Evolutionary conservation across 2,888 invertebrate species (phyloP), one percentile per base, ranked within the genome.

Genomic region (Exephanes ischioxanthus): DNA sequence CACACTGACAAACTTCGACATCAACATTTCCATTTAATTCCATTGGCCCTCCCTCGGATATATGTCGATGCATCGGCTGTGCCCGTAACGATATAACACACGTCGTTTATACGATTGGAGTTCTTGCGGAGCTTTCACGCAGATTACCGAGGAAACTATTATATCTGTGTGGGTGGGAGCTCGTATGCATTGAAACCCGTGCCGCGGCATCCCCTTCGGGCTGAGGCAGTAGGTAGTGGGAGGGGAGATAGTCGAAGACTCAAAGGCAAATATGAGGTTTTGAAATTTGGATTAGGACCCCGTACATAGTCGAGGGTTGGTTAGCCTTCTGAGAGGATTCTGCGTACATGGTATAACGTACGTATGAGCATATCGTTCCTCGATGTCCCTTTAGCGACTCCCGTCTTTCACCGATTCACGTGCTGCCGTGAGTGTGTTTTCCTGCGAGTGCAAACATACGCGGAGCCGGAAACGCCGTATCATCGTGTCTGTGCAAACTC

Each of bases 201-300:
- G 0, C 4, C 14, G 5, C 11, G 41, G 33, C 72, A 45, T 55
- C n/a, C 45, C 37, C 16, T 41, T 72, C 22, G 41, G 7, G 33
- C 14, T 51, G 51, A 51, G 19, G 41, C 22, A 22, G 58, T 26
- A 71, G 48, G 53, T n/a, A 48, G 19, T 55, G 71, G 68, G 16
- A n/a, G 51, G 78, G 33, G 33, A 61, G 77, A 51, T 78, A 53
- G 71, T 84, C 72, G 73, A 70, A 82, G 80, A 82, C 87, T 91
- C 90, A 91, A 92, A 90, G 90, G 90, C 88, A 89, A 89, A 90
- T 88, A 82, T 85, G 89, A 89, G 87, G 88, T 90, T 92, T 88
- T 89, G 90, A 90, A 92, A 90, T 92, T 92, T 91, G 90, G 90
- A 92, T 92, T 91, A 91, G 89, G 86, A 85, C 79, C n/a, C 55